Conservation (phyloP, 2,797 vertebrate species). For the Urophycis tenuis region DNA sequence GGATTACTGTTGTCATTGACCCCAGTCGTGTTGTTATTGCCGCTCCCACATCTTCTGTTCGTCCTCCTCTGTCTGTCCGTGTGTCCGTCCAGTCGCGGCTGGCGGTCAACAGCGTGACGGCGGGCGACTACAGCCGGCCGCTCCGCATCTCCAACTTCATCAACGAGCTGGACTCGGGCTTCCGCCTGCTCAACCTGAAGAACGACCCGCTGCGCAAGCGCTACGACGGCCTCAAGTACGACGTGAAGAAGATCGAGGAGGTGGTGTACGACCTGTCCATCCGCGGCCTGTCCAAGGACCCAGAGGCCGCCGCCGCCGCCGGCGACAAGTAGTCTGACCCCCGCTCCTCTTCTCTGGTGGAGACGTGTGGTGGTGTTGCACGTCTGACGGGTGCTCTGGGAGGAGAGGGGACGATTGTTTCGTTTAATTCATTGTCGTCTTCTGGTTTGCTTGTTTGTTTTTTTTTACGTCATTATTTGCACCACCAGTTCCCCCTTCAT, state of each 20-base stretch:
- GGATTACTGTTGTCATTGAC: neutral
- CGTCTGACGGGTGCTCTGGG: neutral
- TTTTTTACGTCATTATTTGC: no score
- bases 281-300: slow-evolving; percentile 86
- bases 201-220: slow-evolving; percentile 96
- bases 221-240: slow-evolving; percentile 95
- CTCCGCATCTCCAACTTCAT: slow-evolving; percentile 95
- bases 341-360: neutral
- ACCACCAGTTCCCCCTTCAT: neutral
- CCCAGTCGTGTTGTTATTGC: neutral
- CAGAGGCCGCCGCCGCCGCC: slow-evolving; percentile 40
- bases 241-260: slow-evolving; percentile 98
- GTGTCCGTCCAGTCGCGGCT: slow-evolving; percentile 75
- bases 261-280: slow-evolving; percentile 97
- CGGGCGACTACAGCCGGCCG: slow-evolving; percentile 88
- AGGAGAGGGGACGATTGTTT: neutral
- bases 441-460: no score
- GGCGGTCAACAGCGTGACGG: slow-evolving; percentile 96
- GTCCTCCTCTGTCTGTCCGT: neutral
- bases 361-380: neutral
- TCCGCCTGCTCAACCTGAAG: slow-evolving; percentile 95
- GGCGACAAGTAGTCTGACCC: slow-evolving; percentile 45
- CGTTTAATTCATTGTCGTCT: no score
- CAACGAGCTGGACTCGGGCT: slow-evolving; percentile 95
- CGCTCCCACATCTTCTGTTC: neutral